Evolutionary conservation across 92 coral and sea anemone species (phyloP).

Genomic region (Paragorgia papillata): DNA sequence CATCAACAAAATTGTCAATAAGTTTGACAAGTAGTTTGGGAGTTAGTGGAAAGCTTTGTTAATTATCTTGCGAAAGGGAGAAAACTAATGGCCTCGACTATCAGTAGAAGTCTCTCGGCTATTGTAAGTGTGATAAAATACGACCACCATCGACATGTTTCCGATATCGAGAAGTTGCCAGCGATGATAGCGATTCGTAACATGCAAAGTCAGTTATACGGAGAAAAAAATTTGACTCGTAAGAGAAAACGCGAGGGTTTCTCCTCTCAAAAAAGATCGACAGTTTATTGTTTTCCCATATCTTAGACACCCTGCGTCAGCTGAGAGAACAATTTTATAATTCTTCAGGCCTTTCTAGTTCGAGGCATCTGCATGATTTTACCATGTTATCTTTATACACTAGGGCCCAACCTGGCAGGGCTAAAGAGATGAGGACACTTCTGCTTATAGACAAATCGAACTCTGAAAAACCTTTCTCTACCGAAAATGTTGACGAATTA

Average conservation of each 20-base stretch:
- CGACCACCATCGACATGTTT: conserved; percentile 10
- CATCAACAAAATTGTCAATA: conserved; percentile 23
- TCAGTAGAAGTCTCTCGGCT: conserved; percentile 36
- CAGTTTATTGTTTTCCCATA: conserved; percentile 22
- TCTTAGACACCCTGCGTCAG: too few relatives aligned
- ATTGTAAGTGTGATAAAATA: conserved; percentile 21
- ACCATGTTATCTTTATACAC: conserved; percentile 3
- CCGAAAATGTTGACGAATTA: conserved; percentile 12
- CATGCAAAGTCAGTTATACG: conserved; percentile 27
- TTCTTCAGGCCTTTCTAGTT: conserved; percentile 9
- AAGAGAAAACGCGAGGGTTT: conserved; percentile 36
- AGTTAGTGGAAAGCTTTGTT: conserved; percentile 23
- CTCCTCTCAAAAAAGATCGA: conserved; percentile 25
- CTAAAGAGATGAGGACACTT: conserved; percentile 38
- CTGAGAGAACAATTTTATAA: conserved; percentile 28
- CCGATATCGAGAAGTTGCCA: conserved; percentile 14
- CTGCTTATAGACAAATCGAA: conserved; percentile 1
- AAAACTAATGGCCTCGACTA: conserved; percentile 35
- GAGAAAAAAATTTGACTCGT: conserved; percentile 28
- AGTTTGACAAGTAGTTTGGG: conserved; percentile 26
- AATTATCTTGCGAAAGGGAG: conserved; percentile 24
- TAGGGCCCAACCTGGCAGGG: conserved; percentile 28
- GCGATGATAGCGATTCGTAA: neutral
- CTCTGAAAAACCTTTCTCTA: conserved; percentile 11
- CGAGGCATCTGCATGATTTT: conserved; percentile 41